Evolutionary conservation across 2,888 invertebrate genomes (phyloP).

Genomic region (Micropterix aruncella): DNA sequence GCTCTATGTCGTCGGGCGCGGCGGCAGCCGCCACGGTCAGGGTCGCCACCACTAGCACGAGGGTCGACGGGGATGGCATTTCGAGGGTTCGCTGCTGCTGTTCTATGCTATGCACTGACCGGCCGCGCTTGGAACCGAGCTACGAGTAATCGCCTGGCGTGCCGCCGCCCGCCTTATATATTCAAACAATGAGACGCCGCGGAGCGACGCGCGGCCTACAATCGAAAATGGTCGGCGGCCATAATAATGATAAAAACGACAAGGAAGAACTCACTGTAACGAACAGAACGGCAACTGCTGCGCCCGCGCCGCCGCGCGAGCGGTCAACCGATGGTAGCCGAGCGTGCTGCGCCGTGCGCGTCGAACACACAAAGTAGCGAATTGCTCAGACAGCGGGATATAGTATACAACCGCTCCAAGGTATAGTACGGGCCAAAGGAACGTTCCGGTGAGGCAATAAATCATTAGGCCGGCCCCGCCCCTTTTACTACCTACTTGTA

Average conservation of each 20-base stretch:
- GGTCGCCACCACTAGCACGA: slow-evolving; percentile 10
- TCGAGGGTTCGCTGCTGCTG: no score
- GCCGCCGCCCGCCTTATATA: slow-evolving; percentile 14
- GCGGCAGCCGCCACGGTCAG: slow-evolving; percentile 17
- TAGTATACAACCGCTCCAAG: no score
- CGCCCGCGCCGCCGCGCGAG: not conserved
- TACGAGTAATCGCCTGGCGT: slow-evolving; percentile 13
- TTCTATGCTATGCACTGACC: no score
- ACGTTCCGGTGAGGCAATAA: no score
- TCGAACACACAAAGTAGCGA: no score
- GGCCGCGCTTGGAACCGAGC: not conserved
- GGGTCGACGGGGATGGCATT: slow-evolving; percentile 11
- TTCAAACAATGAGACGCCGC: slow-evolving; percentile 3
- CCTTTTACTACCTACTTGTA: no score
- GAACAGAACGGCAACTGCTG: not conserved
- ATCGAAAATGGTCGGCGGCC: not conserved
- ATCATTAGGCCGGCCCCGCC: no score
- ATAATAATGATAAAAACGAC: not conserved
- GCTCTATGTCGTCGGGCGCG: slow-evolving; percentile 33
- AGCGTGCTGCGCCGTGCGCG: no score
- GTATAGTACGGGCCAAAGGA: no score
- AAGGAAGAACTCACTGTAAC: not conserved
- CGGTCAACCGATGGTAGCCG: not conserved
- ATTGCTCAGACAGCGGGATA: no score
- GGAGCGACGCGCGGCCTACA: slow-evolving; percentile 3